phyloP scores from a whole-genome alignment of 2,113 vertebrate species.

The Antigone vipio region DNA sequence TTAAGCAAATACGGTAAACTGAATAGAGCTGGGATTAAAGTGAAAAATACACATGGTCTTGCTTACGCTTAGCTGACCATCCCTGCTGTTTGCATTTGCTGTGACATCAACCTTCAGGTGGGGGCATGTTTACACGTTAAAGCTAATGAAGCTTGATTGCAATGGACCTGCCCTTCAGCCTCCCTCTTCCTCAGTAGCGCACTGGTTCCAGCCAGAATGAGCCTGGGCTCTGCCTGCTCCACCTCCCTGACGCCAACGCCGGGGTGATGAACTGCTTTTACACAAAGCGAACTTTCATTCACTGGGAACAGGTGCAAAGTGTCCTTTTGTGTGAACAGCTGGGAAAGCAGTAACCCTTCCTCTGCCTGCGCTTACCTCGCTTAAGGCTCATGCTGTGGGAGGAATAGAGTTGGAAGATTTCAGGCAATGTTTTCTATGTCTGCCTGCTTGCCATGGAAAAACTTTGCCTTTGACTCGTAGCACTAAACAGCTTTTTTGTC shows the following conservation, averaged over 20 bases:
- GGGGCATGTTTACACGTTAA: background rate
- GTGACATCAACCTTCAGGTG: conserved; percentile 46
- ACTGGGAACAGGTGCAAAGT: conserved; percentile 32
- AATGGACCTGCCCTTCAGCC: background rate
- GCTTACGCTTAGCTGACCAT: background rate
- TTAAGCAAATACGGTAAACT: background rate
- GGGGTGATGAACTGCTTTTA: conserved; percentile 23
- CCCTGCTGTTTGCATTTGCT: conserved; percentile 22
- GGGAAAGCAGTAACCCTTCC: conserved; percentile 2
- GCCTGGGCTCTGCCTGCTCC: background rate
- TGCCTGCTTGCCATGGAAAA: background rate
- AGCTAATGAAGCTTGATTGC: conserved; percentile 20
- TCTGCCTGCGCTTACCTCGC: background rate
- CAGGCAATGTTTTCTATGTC: background rate
- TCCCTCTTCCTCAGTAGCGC: rapidly evolving
- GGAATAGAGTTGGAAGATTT: background rate
- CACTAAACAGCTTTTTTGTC: background rate
- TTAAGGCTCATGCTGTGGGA: background rate
- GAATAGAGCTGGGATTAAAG: background rate
- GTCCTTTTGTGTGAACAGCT: conserved; percentile 43
- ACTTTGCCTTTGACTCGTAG: background rate
- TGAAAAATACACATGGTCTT: conserved; percentile 1
- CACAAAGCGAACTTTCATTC: conserved; percentile 52
- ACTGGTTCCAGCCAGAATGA: background rate
- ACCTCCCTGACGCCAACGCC: background rate